phyloP scores from a whole-genome alignment of 1,140 invertebrate genomes.

The Coboldia fuscipes region DNA sequence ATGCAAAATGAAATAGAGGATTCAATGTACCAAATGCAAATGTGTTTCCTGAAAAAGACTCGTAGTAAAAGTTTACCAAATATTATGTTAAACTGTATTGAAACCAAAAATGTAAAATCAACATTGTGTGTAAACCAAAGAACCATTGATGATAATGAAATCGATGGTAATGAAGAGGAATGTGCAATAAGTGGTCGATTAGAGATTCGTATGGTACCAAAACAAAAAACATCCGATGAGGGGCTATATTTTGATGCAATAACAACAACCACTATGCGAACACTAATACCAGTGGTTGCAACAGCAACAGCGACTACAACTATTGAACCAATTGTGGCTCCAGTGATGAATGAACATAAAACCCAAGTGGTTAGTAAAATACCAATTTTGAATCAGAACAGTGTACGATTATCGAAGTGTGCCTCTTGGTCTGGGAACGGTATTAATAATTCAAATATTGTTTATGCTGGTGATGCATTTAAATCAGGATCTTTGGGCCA shows the following conservation, averaged over 20 bases:
- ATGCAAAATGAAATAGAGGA: neutral
- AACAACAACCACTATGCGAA: slow-evolving; percentile 3
- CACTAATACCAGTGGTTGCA: neutral
- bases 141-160: slow-evolving; percentile 6
- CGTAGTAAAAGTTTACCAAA: slow-evolving; percentile 16
- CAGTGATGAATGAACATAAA: neutral
- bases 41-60: slow-evolving; percentile 5
- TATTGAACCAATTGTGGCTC: slow-evolving; percentile 1
- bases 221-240: slow-evolving; percentile 16
- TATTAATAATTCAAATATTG: slow-evolving; percentile 3
- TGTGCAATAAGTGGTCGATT: slow-evolving; percentile 50
- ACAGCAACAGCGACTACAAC: slow-evolving; percentile 3
- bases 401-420: slow-evolving; percentile 25
- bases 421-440: slow-evolving; percentile 29
- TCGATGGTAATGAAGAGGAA: slow-evolving; percentile 22
- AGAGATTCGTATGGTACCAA: slow-evolving; percentile 53
- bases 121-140: slow-evolving; percentile 2
- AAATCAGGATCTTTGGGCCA: slow-evolving; percentile 7
- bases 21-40: neutral
- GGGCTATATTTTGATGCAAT: slow-evolving; percentile 16
- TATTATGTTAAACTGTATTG: slow-evolving; percentile 3
- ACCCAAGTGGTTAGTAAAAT: slow-evolving; percentile 13
- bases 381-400: slow-evolving; percentile 11
- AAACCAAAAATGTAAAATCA: neutral
- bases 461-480: slow-evolving; percentile 4